These are phyloP conservation scores for Spizella passerina DNA, from an alignment of 2,797 vertebrate species.

Conservation along the genomic window DNA sequence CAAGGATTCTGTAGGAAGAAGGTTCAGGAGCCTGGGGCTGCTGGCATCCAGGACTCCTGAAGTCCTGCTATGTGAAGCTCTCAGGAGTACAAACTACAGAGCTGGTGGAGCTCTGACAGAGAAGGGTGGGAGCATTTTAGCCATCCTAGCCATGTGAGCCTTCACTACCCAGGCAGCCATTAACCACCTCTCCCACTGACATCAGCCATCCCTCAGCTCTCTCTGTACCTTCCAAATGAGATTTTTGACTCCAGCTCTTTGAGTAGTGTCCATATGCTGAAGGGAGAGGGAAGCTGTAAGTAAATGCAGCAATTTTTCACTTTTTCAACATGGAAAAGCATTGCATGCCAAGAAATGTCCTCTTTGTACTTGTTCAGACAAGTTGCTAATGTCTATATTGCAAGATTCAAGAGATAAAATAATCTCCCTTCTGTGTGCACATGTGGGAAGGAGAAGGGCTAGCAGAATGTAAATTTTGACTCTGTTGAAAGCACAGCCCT, in stretches of 20 bases:
- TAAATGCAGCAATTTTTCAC: background rate
- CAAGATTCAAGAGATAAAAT: slow-evolving; percentile 6
- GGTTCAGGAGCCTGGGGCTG: background rate
- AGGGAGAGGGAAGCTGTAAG: background rate
- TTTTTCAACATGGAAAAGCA: background rate
- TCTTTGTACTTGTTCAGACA: slow-evolving; percentile 12
- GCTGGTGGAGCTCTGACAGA: background rate
- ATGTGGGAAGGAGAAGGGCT: background rate
- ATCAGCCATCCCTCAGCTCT: background rate
- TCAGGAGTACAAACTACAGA: background rate
- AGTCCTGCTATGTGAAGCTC: background rate
- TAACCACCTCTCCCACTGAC: background rate
- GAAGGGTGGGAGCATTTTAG: background rate
- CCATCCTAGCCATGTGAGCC: background rate
- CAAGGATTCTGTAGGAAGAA: background rate
- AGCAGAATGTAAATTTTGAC: background rate
- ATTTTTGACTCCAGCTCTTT: background rate
- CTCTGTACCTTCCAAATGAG: background rate
- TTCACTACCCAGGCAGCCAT: background rate
- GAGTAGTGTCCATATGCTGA: background rate
- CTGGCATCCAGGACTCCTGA: background rate
- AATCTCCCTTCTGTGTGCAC: background rate
- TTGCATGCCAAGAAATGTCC: background rate
- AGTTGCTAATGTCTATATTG: background rate
- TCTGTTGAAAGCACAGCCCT: background rate